These are phyloP conservation scores for Drosophila santomea DNA, from an alignment of 1,140 invertebrate genomes.

Conservation along the genomic window DNA sequence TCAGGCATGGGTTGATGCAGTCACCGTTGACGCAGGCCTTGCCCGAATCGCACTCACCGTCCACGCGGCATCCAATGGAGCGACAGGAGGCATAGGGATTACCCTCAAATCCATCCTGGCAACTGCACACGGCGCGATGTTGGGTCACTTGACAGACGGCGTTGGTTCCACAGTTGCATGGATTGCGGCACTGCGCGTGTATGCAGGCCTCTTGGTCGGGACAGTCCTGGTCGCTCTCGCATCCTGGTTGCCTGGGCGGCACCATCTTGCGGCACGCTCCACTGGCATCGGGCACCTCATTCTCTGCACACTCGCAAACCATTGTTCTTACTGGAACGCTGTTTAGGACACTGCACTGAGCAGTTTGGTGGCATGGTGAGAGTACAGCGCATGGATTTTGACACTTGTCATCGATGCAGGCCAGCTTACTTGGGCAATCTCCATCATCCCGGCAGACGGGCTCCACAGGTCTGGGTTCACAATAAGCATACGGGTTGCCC, in stretches of 20 bases:
- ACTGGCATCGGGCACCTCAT: constrained; percentile 91
- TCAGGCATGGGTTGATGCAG: constrained; percentile 93
- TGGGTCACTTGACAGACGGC: constrained; percentile 92
- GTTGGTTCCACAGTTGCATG: constrained; percentile 94
- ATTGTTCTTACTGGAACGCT: constrained; percentile 93
- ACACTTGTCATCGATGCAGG: constrained; percentile 92
- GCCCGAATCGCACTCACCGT: constrained; percentile 92
- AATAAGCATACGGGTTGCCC: constrained; percentile 92
- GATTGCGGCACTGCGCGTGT: constrained; percentile 93
- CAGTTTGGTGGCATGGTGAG: constrained; percentile 89
- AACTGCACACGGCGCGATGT: constrained; percentile 94
- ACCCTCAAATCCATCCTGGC: constrained; percentile 92
- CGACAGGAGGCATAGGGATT: constrained; percentile 93
- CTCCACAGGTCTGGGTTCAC: constrained; percentile 87
- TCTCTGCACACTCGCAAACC: constrained; percentile 93
- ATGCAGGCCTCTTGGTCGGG: constrained; percentile 91
- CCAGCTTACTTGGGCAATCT: constrained; percentile 92
- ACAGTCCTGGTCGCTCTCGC: constrained; percentile 92
- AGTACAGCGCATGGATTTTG: constrained; percentile 91
- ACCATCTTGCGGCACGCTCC: constrained; percentile 91
- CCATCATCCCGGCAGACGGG: constrained; percentile 90
- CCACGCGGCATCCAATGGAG: constrained; percentile 90
- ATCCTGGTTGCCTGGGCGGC: constrained; percentile 89
- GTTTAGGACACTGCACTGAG: constrained; percentile 91
- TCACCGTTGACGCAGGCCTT: constrained; percentile 93